Evolutionary conservation across 37 sponge, comb jelly and placozoan genomes (phyloP).

Genomic region (Geodia barretti): DNA sequence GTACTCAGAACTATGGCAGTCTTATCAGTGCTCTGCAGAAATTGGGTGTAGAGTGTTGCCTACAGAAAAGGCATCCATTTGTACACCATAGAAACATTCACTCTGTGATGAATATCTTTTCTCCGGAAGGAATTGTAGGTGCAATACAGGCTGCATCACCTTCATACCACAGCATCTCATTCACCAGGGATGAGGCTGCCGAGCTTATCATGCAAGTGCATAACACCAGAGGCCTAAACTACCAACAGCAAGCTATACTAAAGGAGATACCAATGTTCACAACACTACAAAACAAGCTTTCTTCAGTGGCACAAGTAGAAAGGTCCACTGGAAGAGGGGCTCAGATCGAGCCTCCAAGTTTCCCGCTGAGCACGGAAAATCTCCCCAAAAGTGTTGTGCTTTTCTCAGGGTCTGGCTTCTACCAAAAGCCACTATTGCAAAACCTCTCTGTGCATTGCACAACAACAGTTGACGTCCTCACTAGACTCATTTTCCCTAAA

Average conservation of each 20-base stretch:
- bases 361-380: not conserved
- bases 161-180: not conserved
- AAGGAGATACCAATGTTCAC: not conserved
- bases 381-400: slow-evolving; percentile 22
- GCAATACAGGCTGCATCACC: not conserved
- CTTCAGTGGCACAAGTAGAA: slow-evolving; percentile 1
- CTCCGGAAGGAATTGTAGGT: slow-evolving; percentile 2
- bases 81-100: not conserved
- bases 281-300: not conserved
- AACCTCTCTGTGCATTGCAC: slow-evolving; percentile 5
- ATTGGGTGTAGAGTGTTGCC: not conserved
- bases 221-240: no score
- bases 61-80: not conserved
- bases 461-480: slow-evolving; percentile 11
- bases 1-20: not conserved
- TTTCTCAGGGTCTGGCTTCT: not conserved
- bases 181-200: slow-evolving; percentile 29
- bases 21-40: not conserved
- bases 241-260: not conserved
- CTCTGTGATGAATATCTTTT: not conserved
- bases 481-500: slow-evolving; percentile 11
- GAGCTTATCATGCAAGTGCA: not conserved
- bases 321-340: not conserved
- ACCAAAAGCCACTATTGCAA: slow-evolving; percentile 22
- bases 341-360: slow-evolving; percentile 19